Conservation (phyloP, 2,888 invertebrate species). For the Schizotus pectinicornis region DNA sequence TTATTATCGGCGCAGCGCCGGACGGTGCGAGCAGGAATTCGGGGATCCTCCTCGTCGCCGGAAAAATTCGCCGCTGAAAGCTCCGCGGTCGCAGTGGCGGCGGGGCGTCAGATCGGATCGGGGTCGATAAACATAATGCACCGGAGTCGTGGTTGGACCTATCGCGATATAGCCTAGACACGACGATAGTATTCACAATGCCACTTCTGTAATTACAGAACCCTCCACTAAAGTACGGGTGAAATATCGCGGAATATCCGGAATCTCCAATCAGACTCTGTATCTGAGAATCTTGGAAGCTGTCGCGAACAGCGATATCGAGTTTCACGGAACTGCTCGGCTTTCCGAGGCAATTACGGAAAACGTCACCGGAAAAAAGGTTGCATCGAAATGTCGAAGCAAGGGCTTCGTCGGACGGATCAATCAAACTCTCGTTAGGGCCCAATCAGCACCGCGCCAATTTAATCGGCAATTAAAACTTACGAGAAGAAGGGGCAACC, state of each 20-base stretch:
- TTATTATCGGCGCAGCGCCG: no score
- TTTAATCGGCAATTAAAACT: no score
- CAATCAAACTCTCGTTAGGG: no score
- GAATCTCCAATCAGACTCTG: conserved; percentile 18
- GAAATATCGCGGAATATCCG: conserved; percentile 21
- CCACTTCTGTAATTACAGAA: conserved; percentile 46
- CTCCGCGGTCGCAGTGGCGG: conserved; percentile 1
- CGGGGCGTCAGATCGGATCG: conserved; percentile 25
- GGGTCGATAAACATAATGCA: conserved; percentile 30
- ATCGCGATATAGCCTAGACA: conserved; percentile 40
- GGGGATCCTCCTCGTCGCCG: no score
- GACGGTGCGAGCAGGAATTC: no score
- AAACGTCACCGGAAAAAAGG: conserved; percentile 11
- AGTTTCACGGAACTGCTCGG: no score
- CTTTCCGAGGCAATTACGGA: conserved; percentile 1
- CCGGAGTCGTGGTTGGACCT: conserved; percentile 37
- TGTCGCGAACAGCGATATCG: conserved; percentile 4
- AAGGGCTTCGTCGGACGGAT: no score
- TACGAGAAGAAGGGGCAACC: no score
- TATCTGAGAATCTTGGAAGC: conserved; percentile 14
- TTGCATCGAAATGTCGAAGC: no score
- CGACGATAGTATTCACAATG: conserved; percentile 41
- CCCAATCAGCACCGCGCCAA: no score
- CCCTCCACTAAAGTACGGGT: conserved; percentile 35
- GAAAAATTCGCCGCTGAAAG: no score